These are phyloP conservation scores for Pangasianodon gigas DNA, from an alignment of 2,113 vertebrate species.

Conservation along the genomic window DNA sequence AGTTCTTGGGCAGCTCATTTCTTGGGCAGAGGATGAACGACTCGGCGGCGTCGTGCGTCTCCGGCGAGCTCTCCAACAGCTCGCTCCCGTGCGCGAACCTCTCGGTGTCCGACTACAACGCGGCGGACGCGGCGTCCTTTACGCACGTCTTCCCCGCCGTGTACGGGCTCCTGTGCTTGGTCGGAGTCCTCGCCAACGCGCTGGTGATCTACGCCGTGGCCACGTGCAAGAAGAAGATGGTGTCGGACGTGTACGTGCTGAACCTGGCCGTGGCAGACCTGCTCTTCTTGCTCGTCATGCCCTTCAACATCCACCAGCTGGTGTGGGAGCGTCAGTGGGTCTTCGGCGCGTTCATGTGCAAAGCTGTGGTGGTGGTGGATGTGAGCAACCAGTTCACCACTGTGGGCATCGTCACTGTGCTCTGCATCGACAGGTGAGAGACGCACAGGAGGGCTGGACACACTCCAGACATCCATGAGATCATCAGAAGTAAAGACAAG, in stretches of 20 bases:
- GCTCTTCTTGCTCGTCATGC: conserved; percentile 80
- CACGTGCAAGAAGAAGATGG: conserved; percentile 78
- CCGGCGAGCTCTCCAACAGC: conserved; percentile 55
- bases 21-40: conserved; percentile 63
- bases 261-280: conserved; percentile 79
- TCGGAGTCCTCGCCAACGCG: conserved; percentile 76
- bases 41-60: conserved; percentile 59
- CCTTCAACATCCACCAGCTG: conserved; percentile 82
- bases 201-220: conserved; percentile 79
- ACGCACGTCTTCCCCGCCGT: conserved; percentile 79
- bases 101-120: conserved; percentile 40
- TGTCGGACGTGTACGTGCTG: conserved; percentile 80
- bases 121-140: conserved; percentile 66
- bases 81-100: conserved; percentile 56
- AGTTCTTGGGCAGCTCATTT: background rate
- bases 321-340: conserved; percentile 79
- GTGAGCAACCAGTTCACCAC: conserved; percentile 83
- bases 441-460: background rate
- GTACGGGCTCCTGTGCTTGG: conserved; percentile 75
- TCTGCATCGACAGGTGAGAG: conserved; percentile 80
- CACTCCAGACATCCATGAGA: background rate
- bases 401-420: conserved; percentile 77
- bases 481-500: background rate
- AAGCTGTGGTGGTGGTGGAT: conserved; percentile 79
- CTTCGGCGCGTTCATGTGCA: conserved; percentile 81